Evolutionary conservation across 2,888 invertebrate genomes (phyloP).

Genomic region (Drosophila seclusa): DNA sequence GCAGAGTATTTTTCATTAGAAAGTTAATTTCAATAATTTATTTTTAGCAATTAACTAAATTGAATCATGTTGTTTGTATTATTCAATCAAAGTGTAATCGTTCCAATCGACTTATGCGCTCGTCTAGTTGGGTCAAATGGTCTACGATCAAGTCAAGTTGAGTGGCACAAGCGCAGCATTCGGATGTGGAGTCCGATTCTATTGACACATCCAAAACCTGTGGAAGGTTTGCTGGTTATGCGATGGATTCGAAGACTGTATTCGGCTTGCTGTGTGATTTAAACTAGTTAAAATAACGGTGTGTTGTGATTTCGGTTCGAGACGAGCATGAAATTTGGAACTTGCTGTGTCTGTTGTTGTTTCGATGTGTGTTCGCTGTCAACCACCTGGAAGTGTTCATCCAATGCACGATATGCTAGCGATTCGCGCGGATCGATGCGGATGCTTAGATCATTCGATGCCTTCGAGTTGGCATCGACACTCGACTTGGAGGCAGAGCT

Average conservation of each 20-base stretch:
- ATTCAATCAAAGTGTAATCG: slow-evolving; percentile 28
- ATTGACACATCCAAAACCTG: slow-evolving; percentile 70
- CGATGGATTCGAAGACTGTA: slow-evolving; percentile 24
- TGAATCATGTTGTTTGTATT: not conserved
- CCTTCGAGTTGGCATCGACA: slow-evolving; percentile 20
- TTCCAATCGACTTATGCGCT: slow-evolving; percentile 60
- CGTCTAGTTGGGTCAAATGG: slow-evolving; percentile 45
- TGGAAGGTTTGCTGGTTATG: slow-evolving; percentile 61
- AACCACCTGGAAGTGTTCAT: slow-evolving; percentile 82
- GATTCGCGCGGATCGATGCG: slow-evolving; percentile 82
- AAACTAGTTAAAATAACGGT: slow-evolving; percentile 43
- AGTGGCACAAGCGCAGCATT: slow-evolving; percentile 51
- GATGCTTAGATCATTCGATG: slow-evolving; percentile 70
- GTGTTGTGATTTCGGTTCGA: slow-evolving; percentile 7
- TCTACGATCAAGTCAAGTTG: slow-evolving; percentile 55
- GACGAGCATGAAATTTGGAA: not conserved
- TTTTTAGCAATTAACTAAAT: slow-evolving; percentile 3
- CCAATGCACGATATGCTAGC: slow-evolving; percentile 71
- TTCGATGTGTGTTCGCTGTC: slow-evolving; percentile 75
- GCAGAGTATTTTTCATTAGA: not conserved
- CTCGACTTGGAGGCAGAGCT: slow-evolving; percentile 45
- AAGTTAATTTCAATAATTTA: slow-evolving; percentile 7
- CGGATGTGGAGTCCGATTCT: slow-evolving; percentile 49
- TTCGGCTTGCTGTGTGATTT: slow-evolving; percentile 24
- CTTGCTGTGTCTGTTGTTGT: slow-evolving; percentile 43